Evolutionary conservation across 1,140 invertebrate genomes (phyloP), one percentile per base, ranked within the genome.

Genomic region (Drosophila tsacasi): DNA sequence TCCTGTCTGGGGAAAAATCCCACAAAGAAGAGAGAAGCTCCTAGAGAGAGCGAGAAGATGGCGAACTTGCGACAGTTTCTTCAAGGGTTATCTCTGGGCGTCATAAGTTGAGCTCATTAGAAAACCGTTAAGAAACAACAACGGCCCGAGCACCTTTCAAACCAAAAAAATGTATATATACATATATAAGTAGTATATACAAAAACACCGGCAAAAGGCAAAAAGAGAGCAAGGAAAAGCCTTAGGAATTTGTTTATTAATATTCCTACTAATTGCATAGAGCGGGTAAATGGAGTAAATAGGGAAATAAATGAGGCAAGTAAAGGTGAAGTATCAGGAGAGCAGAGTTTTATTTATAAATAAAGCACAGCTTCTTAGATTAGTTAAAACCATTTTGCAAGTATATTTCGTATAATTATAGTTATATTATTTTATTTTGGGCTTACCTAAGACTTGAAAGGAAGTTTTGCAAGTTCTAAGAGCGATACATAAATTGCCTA

Each of bases 51-150:
- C 21, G 8, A 5, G 9, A n/a, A 50, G 50, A 37, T 23, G 19
- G 7, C 19, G 52, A 37, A 55, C 32, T 55, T 55, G 52, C 50
- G 42, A 71, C 61, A 54, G 47, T 46, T 54, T 72, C 67, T 71
- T 15, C 67, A 59, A 46, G 66, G 66, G 27, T 60, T 72, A 60
- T 59, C 37, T 58, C n/a, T 37, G 12, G 44, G 69, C 69, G 66
- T 73, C 44, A 73, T 72, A 73, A 72, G 66, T 72, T 37, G 66
- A 60, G 69, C 69, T 73, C 69, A 73, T 73, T 73, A 72, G 69
- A 73, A 72, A 73, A 50, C 44, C 69, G 69, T 72, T 60, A 72
- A 27, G 52, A 17, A 39, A 30, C 52, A 39, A 49, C 25, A 57
- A n/a, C 25, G 19, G 19, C 0, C 9, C 62, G 12, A 9, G 40